Percentiles rank a stretch among this genome's conserved stretches.
Conservation (phyloP, 2,888 invertebrate species). For the Poecilus cupreus region DNA sequence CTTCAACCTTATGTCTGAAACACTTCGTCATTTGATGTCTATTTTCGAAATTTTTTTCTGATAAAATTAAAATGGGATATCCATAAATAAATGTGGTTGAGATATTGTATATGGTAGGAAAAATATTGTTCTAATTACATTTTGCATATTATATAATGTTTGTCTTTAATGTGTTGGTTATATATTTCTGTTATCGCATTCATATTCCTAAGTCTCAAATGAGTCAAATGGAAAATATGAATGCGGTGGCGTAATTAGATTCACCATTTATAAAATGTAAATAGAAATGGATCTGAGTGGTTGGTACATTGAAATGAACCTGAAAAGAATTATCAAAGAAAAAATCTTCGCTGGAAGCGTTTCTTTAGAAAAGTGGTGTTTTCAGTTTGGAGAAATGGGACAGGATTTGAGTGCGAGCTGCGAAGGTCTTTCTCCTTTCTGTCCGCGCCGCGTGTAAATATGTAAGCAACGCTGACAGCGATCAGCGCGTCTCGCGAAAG, state of each 20-base stretch:
- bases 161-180: too few relatives aligned
- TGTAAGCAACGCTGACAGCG: slow-evolving; percentile 45
- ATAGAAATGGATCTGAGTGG: slow-evolving; percentile 26
- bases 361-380: slow-evolving; percentile 29
- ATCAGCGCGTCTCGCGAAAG: slow-evolving; percentile 41
- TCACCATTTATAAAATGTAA: slow-evolving; percentile 15
- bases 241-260: slow-evolving; percentile 1
- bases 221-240: too few relatives aligned
- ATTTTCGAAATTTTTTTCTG: too few relatives aligned
- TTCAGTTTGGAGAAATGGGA: not conserved
- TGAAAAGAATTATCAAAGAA: slow-evolving; percentile 41
- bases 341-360: slow-evolving; percentile 20
- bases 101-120: too few relatives aligned
- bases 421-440: not conserved
- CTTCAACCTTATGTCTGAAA: too few relatives aligned
- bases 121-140: too few relatives aligned
- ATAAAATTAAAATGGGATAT: too few relatives aligned
- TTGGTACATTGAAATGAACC: not conserved
- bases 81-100: too few relatives aligned
- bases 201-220: too few relatives aligned
- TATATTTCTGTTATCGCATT: too few relatives aligned
- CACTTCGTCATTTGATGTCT: too few relatives aligned
- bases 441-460: slow-evolving; percentile 35
- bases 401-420: slow-evolving; percentile 1
- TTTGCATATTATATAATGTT: too few relatives aligned